phyloP scores from a whole-genome alignment of 2,888 invertebrate genomes.

The Drosophila neoperkinsi region DNA sequence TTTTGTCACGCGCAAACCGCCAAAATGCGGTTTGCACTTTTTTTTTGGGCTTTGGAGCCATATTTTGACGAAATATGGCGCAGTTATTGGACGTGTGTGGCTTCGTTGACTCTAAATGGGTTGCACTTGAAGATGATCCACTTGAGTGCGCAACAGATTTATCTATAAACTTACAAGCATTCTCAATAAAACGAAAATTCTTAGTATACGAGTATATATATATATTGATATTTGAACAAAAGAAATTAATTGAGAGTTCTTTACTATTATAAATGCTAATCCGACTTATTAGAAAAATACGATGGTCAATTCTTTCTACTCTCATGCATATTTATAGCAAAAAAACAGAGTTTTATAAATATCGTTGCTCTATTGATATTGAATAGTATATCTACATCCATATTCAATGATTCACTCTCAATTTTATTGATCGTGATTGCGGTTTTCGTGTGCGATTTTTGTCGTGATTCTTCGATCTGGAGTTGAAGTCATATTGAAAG shows the following conservation, averaged over 20 bases:
- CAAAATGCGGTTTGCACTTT: constrained; percentile 25
- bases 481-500: not conserved
- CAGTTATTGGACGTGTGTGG: constrained; percentile 27
- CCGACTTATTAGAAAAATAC: not conserved
- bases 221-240: not conserved
- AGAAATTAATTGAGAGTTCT: not conserved
- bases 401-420: constrained; percentile 20
- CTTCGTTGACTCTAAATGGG: constrained; percentile 21
- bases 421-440: not conserved
- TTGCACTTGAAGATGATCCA: constrained; percentile 24
- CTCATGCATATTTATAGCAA: not conserved
- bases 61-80: constrained; percentile 32
- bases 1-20: constrained; percentile 57
- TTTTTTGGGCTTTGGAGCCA: constrained; percentile 8
- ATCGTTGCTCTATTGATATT: not conserved
- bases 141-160: not conserved
- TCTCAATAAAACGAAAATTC: not conserved
- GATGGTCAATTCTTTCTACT: not conserved
- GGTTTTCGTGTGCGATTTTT: constrained; percentile 8
- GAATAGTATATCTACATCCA: not conserved
- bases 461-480: not conserved
- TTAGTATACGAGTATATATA: too few relatives aligned
- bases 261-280: not conserved
- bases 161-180: not conserved
- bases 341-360: not conserved